Percentiles rank a stretch among this genome's conserved stretches.
phyloP scores from a whole-genome alignment of 2,113 vertebrate species.

The Zosterops japonicus region DNA sequence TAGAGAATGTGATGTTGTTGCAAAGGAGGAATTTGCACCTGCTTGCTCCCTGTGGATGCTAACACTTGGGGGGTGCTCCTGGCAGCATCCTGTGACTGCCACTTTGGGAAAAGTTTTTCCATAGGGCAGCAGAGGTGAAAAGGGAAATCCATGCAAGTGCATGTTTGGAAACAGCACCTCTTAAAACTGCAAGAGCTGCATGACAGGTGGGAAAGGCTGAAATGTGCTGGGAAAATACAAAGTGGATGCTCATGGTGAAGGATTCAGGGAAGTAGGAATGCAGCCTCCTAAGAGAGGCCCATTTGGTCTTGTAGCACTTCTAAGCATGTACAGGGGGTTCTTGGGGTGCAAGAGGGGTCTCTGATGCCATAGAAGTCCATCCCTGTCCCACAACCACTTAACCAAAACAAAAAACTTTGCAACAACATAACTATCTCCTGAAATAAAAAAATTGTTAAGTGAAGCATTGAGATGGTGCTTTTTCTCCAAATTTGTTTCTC shows the following conservation, averaged over 20 bases:
- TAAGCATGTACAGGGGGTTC: fast-evolving
- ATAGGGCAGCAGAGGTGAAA: background rate
- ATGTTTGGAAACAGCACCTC: no score
- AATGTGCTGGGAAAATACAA: no score
- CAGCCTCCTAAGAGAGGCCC: background rate
- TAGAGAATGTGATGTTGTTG: conserved; percentile 21
- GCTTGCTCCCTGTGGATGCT: background rate
- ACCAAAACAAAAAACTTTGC: background rate
- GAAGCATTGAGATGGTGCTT: background rate
- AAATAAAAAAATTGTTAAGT: background rate
- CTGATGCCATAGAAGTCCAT: background rate
- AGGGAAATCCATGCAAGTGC: no score
- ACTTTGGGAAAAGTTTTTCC: background rate
- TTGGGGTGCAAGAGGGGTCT: background rate
- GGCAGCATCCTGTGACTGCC: fast-evolving
- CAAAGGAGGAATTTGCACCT: conserved; percentile 38
- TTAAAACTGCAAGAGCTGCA: no score
- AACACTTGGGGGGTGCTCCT: background rate
- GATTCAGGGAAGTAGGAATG: no score
- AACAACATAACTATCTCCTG: background rate
- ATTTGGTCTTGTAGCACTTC: background rate
- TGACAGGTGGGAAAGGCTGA: no score
- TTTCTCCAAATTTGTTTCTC: background rate
- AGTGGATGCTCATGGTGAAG: no score
- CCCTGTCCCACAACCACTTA: background rate